These are phyloP conservation scores for Rhinophrynus dorsalis DNA, from an alignment of 2,797 vertebrate genomes.

Conservation along the genomic window DNA sequence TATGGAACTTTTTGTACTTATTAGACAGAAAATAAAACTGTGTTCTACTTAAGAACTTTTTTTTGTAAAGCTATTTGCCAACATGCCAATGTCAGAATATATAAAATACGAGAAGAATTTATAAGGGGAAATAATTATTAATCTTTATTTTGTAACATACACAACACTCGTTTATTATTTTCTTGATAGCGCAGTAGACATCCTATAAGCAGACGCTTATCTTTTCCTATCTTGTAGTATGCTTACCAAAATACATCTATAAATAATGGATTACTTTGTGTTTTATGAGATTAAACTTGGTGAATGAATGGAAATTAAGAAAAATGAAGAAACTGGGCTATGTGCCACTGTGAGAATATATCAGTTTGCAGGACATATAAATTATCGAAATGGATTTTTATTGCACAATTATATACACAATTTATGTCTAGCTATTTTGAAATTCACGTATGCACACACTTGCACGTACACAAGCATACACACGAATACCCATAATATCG, in stretches of 20 bases:
- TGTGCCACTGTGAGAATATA: slow-evolving; percentile 8
- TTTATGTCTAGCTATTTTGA: no score
- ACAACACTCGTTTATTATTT: neutral
- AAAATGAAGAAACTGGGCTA: slow-evolving; percentile 33
- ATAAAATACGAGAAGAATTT: neutral
- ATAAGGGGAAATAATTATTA: neutral
- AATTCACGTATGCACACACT: no score
- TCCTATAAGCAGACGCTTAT: neutral
- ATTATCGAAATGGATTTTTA: slow-evolving; percentile 5
- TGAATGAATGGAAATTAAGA: slow-evolving; percentile 15
- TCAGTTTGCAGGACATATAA: slow-evolving; percentile 11
- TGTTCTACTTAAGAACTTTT: slow-evolving; percentile 78
- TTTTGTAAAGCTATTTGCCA: slow-evolving; percentile 58
- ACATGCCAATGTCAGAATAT: slow-evolving; percentile 66
- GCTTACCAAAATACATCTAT: neutral
- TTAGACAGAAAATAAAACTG: slow-evolving; percentile 88
- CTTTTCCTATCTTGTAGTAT: neutral
- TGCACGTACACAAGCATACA: no score
- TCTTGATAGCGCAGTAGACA: neutral
- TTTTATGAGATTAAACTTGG: slow-evolving; percentile 12
- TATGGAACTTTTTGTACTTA: slow-evolving; percentile 91
- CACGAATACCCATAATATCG: no score
- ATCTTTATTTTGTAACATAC: neutral
- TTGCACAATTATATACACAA: no score
- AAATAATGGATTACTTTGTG: neutral